Evolutionary conservation across 2,797 vertebrate genomes (phyloP).

Genomic region (Sebastes elongatus): DNA sequence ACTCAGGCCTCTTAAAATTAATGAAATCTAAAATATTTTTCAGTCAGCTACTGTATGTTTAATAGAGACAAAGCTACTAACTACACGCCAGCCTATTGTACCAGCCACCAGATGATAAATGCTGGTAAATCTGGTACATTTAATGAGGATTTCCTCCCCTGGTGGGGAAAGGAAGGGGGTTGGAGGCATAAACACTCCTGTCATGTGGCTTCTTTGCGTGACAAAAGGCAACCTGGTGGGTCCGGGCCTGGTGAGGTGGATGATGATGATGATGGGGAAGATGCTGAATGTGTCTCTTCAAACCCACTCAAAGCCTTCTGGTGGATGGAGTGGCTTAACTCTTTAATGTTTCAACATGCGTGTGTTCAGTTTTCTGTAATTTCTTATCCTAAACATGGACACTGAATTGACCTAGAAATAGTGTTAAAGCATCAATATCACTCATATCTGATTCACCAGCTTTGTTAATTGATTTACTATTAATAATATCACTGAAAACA

Average conservation of each 20-base stretch:
- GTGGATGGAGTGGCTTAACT: slow-evolving; percentile 7
- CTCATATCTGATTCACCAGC: neutral
- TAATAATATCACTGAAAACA: neutral
- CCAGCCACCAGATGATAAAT: neutral
- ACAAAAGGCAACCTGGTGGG: slow-evolving; percentile 49
- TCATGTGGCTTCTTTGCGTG: slow-evolving; percentile 19
- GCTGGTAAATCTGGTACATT: slow-evolving; percentile 20
- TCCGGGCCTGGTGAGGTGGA: slow-evolving; percentile 15
- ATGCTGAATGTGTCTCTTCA: slow-evolving; percentile 28
- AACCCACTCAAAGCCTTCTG: slow-evolving; percentile 22
- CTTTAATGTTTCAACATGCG: neutral
- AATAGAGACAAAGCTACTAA: neutral
- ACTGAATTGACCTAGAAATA: neutral
- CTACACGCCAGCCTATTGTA: neutral
- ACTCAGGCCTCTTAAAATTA: neutral
- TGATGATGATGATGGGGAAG: slow-evolving; percentile 27
- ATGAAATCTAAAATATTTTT: neutral
- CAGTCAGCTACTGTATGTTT: neutral
- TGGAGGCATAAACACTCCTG: neutral
- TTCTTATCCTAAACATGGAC: neutral
- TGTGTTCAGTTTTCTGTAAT: neutral
- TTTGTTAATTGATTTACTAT: neutral
- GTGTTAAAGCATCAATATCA: neutral
- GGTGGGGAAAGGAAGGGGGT: slow-evolving; percentile 2
- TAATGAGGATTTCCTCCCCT: slow-evolving; percentile 29